phyloP scores from a whole-genome alignment of 2,113 vertebrate species.

The Clarias macrocephalus region DNA sequence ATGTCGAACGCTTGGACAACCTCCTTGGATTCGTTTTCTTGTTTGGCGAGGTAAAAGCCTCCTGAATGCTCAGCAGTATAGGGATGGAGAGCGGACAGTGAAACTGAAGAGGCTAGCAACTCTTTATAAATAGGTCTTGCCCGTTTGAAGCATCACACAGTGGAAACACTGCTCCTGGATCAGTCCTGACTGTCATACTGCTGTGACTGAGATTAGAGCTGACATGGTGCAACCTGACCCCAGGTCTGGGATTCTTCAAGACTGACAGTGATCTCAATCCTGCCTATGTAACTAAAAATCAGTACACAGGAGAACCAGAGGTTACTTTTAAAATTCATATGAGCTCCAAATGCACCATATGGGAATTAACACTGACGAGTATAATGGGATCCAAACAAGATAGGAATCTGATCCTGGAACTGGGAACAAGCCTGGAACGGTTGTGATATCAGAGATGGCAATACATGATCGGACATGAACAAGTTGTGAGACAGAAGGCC shows the following conservation, averaged over 20 bases:
- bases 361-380: background rate
- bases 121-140: constrained; percentile 58
- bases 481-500: constrained; percentile 31
- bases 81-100: constrained; percentile 41
- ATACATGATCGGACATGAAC: constrained; percentile 53
- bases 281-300: background rate
- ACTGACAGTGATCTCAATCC: background rate
- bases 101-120: constrained; percentile 60
- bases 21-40: constrained; percentile 38
- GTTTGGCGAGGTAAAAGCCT: constrained; percentile 36
- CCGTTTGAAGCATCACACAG: constrained; percentile 27
- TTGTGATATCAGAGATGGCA: constrained; percentile 51
- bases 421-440: constrained; percentile 28
- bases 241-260: background rate
- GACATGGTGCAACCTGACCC: constrained; percentile 6
- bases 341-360: background rate
- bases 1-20: background rate
- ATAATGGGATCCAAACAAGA: background rate
- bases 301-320: background rate
- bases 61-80: constrained; percentile 24
- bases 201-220: constrained; percentile 15
- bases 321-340: background rate
- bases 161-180: constrained; percentile 38
- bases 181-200: constrained; percentile 27
- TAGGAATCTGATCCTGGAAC: constrained; percentile 31